Base-by-base conservation (phyloP, 1,140 invertebrate genomes). In the Trichoplusia ni region DNA sequence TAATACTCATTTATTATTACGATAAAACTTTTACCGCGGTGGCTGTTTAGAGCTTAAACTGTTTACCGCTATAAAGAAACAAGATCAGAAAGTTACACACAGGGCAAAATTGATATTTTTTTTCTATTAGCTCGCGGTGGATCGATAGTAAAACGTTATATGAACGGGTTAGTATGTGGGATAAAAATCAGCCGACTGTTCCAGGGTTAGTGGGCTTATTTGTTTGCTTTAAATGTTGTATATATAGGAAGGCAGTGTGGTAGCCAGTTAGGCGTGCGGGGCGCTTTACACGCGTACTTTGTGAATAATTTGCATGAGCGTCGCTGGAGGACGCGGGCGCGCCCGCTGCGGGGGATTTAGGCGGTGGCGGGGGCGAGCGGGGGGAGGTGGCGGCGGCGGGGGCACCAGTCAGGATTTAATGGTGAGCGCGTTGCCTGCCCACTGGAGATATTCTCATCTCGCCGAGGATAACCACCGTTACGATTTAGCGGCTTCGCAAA, bases 371-470 rank as follows among this genome's bases (percentile, higher is more conserved):
- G 31, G 19, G 29, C 21, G 37, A 25, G 31, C 14, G 49, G 27
- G 54, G 38, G 19, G 46, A 2, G 60, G 21, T n/a, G 33, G 51
- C 49, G 23, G 53, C 2, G 42, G 27, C 37, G 38, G 25, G 27
- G 11, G 25, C 2, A n/a, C 37, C 63, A 18, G 44, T 54, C 64
- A 69, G 68, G 66, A 75, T 75, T 77, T 80, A 77, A 73, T 72
- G 67, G 69, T 61, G 59, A 62, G 38, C 49, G 42, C 31, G 31
- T 40, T 64, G 66, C 51, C 67, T 71, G 72, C 49, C 69, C 72
- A 60, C 68, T 63, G 35, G 71, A 77, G 78, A 78, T 81, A 81
- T 74, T 74, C 76, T 60, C 73, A 73, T 77, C 67, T 75, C 67
- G 63, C 31, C 60, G 44, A 63, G 67, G 67, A 76, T 74, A 75